Evolutionary conservation across 2,797 vertebrate genomes (phyloP).

Genomic region (Hylomyscus alleni): DNA sequence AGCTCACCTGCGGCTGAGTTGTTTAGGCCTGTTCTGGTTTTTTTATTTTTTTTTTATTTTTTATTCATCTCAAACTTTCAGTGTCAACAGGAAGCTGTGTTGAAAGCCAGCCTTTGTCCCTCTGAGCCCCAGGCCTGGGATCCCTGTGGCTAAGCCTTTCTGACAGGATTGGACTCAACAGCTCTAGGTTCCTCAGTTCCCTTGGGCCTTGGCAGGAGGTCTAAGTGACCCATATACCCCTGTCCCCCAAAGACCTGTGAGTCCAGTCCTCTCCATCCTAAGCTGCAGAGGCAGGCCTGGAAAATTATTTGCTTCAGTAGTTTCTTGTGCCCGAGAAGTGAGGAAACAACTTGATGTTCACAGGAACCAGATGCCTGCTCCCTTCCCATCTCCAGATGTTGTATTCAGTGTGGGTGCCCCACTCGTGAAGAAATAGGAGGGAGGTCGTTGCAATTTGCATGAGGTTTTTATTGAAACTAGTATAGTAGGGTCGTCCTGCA

Average conservation of each 20-base stretch:
- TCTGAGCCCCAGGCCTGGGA: not conserved
- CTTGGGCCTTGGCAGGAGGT: not conserved
- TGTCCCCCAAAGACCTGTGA: not conserved
- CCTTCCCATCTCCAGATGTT: not conserved
- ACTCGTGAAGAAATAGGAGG: no score
- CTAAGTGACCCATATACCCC: not conserved
- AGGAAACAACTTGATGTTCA: not conserved
- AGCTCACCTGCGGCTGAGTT: not conserved
- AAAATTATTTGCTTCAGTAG: not conserved
- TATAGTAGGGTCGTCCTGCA: no score
- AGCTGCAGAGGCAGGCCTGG: not conserved
- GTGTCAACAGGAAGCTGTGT: constrained; percentile 29
- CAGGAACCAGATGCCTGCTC: not conserved
- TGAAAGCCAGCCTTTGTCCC: constrained; percentile 30
- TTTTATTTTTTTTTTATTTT: not conserved
- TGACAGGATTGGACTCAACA: not conserved
- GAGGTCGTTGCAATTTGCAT: no score
- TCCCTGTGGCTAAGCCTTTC: constrained; percentile 27
- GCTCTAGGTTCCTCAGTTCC: not conserved
- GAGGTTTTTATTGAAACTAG: no score
- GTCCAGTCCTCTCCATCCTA: not conserved
- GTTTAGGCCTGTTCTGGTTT: not conserved
- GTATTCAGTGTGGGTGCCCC: no score
- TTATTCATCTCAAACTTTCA: constrained; percentile 44
- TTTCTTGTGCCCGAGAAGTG: not conserved